Percentiles rank a stretch among this genome's conserved stretches.
phyloP scores from a whole-genome alignment of 1,140 invertebrate genomes.

The Calephelis nemesis region DNA sequence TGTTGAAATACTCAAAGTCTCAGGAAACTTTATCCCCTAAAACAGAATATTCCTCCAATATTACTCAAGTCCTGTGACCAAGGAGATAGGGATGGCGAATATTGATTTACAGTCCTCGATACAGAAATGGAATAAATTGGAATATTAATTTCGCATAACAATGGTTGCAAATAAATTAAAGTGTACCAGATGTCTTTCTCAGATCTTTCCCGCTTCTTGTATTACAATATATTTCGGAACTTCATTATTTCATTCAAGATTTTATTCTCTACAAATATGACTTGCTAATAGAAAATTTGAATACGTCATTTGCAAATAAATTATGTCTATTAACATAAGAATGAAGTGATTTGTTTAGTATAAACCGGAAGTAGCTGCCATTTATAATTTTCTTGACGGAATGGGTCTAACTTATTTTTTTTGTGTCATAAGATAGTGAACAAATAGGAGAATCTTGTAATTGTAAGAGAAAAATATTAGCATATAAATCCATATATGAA shows the following conservation, averaged over 20 bases:
- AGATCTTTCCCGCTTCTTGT: slow-evolving; percentile 54
- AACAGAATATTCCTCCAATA: slow-evolving; percentile 30
- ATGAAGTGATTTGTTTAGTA: neutral
- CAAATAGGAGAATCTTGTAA: no score
- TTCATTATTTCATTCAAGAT: slow-evolving; percentile 16
- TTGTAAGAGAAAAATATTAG: no score
- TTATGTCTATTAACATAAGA: neutral
- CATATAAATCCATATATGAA: no score
- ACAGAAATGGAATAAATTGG: slow-evolving; percentile 77
- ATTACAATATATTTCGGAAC: slow-evolving; percentile 36
- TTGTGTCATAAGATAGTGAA: no score
- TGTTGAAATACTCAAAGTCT: no score
- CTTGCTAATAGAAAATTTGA: slow-evolving; percentile 4
- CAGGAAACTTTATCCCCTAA: neutral
- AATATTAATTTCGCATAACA: slow-evolving; percentile 78
- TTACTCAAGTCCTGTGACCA: slow-evolving; percentile 46
- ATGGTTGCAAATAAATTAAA: slow-evolving; percentile 75
- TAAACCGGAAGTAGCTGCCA: no score
- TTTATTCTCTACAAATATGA: slow-evolving; percentile 4
- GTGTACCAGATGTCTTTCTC: slow-evolving; percentile 71
- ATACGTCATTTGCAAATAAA: slow-evolving; percentile 7
- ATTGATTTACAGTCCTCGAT: slow-evolving; percentile 72
- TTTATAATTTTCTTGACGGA: no score
- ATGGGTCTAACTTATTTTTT: no score
- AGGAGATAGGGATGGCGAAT: slow-evolving; percentile 57